Evolutionary conservation across 2,113 vertebrate genomes (phyloP), one percentile per base, ranked within the genome.

Genomic region (Caranx melampygus): DNA sequence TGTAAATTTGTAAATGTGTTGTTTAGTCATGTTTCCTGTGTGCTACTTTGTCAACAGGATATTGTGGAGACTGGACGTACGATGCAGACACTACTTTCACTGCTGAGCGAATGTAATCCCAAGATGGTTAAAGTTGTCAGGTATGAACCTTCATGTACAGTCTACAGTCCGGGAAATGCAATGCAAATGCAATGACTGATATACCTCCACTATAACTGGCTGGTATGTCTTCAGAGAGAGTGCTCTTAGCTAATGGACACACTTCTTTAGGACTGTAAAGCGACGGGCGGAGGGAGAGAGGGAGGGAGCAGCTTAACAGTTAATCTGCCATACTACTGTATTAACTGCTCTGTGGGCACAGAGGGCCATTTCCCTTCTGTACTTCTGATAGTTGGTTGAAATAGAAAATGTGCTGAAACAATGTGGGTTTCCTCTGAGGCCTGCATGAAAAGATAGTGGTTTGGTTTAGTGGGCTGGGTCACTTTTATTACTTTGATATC

Each of bases 51-150:
- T 51, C 40, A 33, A 70, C 83, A 97, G 96, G 96, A 97, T 58
- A 95, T 96, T 69, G 94, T 96, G 21, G 95, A 96, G 89, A 97
- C 95, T 0, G 96, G 96, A 16, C 93, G 86, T 89, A 96, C 95
- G 13, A 96, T 96, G 91, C 93, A 95, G 89, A 95, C 95, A 0
- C 84, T 96, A 5, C 94, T 97, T 3, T 93, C 92, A 51, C 90
- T 95, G 83, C 86, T 96, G 72, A 92, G 88, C 76, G 91, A 94
- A 68, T 92, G 92, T 3, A 74, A 94, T 73, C 95, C 96, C 72
- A 96, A 96, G 76, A 96, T 95, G 95, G 94, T 97, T 31, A 96
- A 96, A 94, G 96, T 97, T 60, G 95, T 95, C 63, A 97, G 96
- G 96, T 96, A 93, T 58, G 83, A 44, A 49, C 52, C 34, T 2